Evolutionary conservation across 2,888 invertebrate genomes (phyloP).

Genomic region (Drosophila recens): DNA sequence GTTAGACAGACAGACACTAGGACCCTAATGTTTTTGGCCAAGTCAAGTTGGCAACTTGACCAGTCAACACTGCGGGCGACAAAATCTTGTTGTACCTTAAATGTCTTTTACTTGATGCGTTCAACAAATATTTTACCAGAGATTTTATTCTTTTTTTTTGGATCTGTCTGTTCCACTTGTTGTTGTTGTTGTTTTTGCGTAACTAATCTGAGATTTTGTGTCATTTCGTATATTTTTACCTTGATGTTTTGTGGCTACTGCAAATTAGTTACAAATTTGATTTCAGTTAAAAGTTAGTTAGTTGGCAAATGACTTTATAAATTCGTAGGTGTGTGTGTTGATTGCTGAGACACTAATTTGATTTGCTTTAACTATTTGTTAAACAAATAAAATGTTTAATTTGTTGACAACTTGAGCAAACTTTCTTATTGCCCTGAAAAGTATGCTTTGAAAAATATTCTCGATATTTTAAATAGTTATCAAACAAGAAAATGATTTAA

Average conservation of each 20-base stretch:
- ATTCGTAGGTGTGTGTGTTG: constrained; percentile 11
- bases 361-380: constrained; percentile 18
- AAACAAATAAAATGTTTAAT: not conserved
- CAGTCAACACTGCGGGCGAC: constrained; percentile 67
- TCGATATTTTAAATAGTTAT: not conserved
- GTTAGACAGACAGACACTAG: constrained; percentile 1
- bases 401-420: not conserved
- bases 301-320: constrained; percentile 46
- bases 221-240: constrained; percentile 36
- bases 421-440: not conserved
- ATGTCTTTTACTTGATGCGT: constrained; percentile 54
- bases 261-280: constrained; percentile 58
- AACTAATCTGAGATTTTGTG: constrained; percentile 52
- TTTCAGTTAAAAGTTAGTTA: constrained; percentile 53
- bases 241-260: constrained; percentile 25
- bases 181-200: constrained; percentile 4
- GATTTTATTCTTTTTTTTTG: constrained; percentile 22
- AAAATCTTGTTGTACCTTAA: constrained; percentile 63
- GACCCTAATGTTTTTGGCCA: constrained; percentile 28
- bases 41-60: constrained; percentile 42
- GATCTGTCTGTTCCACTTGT: not conserved
- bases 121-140: constrained; percentile 35
- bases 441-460: not conserved
- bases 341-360: constrained; percentile 26
- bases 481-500: not conserved